Evolutionary conservation across 1,140 invertebrate genomes (phyloP).

Genomic region (Proctacanthus coquilletti): DNA sequence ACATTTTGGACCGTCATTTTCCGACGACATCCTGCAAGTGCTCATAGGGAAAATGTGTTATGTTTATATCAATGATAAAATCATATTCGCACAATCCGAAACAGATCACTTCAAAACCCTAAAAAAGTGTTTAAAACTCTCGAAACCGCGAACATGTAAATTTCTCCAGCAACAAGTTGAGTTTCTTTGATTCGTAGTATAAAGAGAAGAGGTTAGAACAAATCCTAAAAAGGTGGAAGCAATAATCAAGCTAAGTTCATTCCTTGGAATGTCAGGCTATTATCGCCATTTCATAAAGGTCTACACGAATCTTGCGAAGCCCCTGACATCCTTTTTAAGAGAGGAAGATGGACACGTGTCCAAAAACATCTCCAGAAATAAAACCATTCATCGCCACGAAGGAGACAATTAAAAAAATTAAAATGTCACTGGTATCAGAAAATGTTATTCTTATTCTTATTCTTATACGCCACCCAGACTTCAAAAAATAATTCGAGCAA

Average conservation of each 20-base stretch:
- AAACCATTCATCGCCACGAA: background rate
- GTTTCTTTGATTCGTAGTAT: background rate
- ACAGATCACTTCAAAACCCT: background rate
- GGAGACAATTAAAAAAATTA: background rate
- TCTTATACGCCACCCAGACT: background rate
- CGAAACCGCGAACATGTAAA: background rate
- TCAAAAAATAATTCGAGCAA: background rate
- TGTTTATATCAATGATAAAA: too few species aligned
- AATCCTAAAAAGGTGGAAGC: background rate
- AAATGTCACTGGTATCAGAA: background rate
- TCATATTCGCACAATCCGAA: too few species aligned
- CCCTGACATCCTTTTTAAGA: too few species aligned
- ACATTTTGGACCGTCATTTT: too few species aligned
- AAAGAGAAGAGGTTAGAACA: background rate
- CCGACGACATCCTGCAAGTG: too few species aligned
- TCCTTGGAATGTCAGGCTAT: background rate
- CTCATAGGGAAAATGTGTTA: too few species aligned
- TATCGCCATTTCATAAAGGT: background rate
- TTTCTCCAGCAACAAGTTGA: background rate
- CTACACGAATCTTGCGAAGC: too few species aligned
- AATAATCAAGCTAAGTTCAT: background rate
- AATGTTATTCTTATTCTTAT: background rate
- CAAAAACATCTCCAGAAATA: too few species aligned
- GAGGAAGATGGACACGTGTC: too few species aligned
- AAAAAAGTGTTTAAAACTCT: background rate